Evolutionary conservation across 2,113 vertebrate species (phyloP), one percentile per base, ranked within the genome.

Genomic region (Coptodon bakossiorum): DNA sequence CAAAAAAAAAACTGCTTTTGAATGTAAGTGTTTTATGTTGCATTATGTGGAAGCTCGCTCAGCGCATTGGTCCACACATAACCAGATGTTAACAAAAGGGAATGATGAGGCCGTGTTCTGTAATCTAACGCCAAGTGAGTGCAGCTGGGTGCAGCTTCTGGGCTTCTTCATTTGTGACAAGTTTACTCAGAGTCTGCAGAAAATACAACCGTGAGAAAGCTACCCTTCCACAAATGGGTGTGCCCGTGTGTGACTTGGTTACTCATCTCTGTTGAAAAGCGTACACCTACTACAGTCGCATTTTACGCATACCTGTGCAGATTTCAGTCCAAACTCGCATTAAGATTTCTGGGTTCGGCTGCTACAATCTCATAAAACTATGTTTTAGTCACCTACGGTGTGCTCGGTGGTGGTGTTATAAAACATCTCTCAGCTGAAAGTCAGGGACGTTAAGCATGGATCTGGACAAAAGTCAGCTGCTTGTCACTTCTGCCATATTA

Each of bases 221-320:
- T 61, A 61, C 57, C n/a, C n/a, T 89, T 34, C 38, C 24, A 59
- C 17, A 85, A 76, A 81, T 31, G 85, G 90, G 89, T 89, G 92
- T 84, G 88, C 45, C 56, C 27, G 7, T 40, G 13, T 19, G 9
- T 73, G 13, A 54, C 66, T 29, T 48, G 13, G 38, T 80, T 91
- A 19, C 43, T 83, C 38, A 19, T 54, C 9, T 9, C 79, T 63
- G 22, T 22, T 81, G n/a, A 68, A 17, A 84, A 8, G 56, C 22
- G 22, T 63, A 52, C 66, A 86, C 50, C 56, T 80, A 53, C 19
- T 73, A 45, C 12, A 40, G 17, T 52, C 31, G 84, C 57, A 89
- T 86, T 80, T 84, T 84, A 81, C 29, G 82, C 54, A 87, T 91
- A 90, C 78, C 53, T 82, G 14, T 3, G 7, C 57, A 83, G 52